Percentiles rank a stretch among this genome's conserved stretches.
Evolutionary conservation across 2,888 invertebrate genomes (phyloP).

Genomic region (Gastrophysa polygoni): DNA sequence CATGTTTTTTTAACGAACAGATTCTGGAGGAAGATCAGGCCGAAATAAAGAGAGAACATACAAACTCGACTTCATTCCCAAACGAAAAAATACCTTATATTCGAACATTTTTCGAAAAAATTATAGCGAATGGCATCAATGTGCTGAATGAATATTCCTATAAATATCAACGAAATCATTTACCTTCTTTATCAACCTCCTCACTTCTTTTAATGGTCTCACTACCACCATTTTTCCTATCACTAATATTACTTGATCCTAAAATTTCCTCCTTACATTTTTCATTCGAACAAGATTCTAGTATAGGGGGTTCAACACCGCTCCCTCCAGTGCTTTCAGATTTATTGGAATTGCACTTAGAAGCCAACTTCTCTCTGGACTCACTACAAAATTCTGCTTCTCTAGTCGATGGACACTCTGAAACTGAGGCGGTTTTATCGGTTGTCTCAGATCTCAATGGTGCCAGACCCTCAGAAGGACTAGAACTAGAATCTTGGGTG

Average conservation of each 20-base stretch:
- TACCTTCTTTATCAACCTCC: constrained; percentile 19
- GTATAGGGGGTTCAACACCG: not conserved
- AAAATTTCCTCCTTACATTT: constrained; percentile 4
- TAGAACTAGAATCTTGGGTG: too few species aligned
- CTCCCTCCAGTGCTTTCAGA: not conserved
- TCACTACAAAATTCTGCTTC: not conserved
- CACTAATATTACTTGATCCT: constrained; percentile 11
- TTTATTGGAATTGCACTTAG: not conserved
- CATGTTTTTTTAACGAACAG: too few species aligned
- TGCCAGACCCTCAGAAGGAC: too few species aligned
- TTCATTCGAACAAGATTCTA: not conserved
- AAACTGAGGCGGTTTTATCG: not conserved
- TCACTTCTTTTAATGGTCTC: constrained; percentile 20
- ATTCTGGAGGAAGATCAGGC: too few species aligned
- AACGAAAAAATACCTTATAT: not conserved
- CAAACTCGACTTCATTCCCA: too few species aligned
- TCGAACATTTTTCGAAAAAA: not conserved
- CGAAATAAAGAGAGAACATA: too few species aligned
- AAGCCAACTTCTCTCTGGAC: not conserved
- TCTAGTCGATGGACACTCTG: not conserved
- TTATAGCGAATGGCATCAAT: not conserved
- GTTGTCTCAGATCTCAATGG: too few species aligned
- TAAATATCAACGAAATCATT: constrained; percentile 18
- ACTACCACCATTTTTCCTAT: constrained; percentile 11
- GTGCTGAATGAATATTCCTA: not conserved